These are phyloP conservation scores for Dilophus febrilis DNA, from an alignment of 2,888 invertebrate genomes.

Conservation along the genomic window DNA sequence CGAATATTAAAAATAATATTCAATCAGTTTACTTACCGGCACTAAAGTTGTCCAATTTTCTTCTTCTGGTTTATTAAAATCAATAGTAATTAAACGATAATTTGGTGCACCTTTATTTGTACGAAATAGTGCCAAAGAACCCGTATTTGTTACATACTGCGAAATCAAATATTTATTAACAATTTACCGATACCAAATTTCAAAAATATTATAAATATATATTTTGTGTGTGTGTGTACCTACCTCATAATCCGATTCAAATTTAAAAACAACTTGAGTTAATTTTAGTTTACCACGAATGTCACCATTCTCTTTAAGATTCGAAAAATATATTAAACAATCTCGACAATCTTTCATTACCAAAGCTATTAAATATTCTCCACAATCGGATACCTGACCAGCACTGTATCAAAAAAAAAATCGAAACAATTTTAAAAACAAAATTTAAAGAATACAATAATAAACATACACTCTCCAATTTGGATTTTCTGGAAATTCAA, in stretches of 20 bases:
- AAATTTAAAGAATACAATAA: slow-evolving; percentile 22
- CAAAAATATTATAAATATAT: neutral
- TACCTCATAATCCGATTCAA: slow-evolving; percentile 89
- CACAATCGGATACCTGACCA: slow-evolving; percentile 79
- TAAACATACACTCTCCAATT: slow-evolving; percentile 63
- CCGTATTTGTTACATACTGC: slow-evolving; percentile 81
- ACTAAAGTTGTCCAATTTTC: slow-evolving; percentile 73
- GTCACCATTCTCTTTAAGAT: slow-evolving; percentile 45
- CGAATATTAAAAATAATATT: neutral
- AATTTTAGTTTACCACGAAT: slow-evolving; percentile 49
- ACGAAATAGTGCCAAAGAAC: slow-evolving; percentile 62
- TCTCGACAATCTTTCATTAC: slow-evolving; percentile 81
- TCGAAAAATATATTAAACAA: slow-evolving; percentile 74
- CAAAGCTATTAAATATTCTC: slow-evolving; percentile 68
- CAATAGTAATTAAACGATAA: slow-evolving; percentile 72
- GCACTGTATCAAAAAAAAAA: slow-evolving; percentile 37
- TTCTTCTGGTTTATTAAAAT: slow-evolving; percentile 51
- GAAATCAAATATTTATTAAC: too few species aligned
- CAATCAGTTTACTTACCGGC: slow-evolving; percentile 30
- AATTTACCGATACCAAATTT: neutral
- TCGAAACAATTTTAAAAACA: neutral
- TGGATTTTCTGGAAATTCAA: slow-evolving; percentile 82
- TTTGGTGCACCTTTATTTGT: slow-evolving; percentile 91
- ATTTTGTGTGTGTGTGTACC: too few species aligned
- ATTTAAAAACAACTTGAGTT: slow-evolving; percentile 67